These are phyloP conservation scores for Pelosia muscerda DNA, from an alignment of 2,888 invertebrate species.

Conservation along the genomic window DNA sequence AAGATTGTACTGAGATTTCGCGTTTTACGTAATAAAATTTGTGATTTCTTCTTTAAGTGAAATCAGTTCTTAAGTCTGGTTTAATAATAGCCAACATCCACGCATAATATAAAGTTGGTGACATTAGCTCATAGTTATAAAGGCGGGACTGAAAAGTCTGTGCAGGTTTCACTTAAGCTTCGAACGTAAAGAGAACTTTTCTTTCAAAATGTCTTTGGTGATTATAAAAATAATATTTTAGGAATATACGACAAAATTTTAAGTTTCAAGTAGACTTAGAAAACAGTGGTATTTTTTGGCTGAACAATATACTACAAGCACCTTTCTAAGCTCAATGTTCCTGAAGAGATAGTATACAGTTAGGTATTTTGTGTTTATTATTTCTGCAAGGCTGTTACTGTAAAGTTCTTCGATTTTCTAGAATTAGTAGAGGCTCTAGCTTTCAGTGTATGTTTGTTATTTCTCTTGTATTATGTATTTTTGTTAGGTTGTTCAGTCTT, in stretches of 20 bases:
- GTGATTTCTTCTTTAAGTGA: neutral
- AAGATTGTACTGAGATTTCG: neutral
- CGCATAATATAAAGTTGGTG: neutral
- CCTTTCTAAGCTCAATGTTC: no score
- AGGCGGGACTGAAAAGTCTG: neutral
- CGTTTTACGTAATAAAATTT: neutral
- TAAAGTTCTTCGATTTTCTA: no score
- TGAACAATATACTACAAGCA: no score
- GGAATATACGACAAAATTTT: neutral
- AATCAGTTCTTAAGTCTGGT: neutral
- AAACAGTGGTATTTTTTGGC: no score
- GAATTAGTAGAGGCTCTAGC: no score
- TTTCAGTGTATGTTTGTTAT: no score
- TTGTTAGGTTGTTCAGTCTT: no score
- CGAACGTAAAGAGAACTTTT: neutral
- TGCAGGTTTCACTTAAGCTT: conserved; percentile 1
- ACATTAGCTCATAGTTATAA: neutral
- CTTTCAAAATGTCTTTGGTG: neutral
- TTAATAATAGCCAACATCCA: neutral
- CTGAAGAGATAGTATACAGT: no score
- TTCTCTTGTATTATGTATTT: no score
- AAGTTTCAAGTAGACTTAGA: no score
- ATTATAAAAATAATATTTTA: neutral
- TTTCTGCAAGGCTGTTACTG: no score
- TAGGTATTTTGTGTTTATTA: no score